Percentiles rank a stretch among this genome's conserved stretches.
Conservation (phyloP, 1,140 invertebrate genomes). For the Geopemphigus sp. region DNA sequence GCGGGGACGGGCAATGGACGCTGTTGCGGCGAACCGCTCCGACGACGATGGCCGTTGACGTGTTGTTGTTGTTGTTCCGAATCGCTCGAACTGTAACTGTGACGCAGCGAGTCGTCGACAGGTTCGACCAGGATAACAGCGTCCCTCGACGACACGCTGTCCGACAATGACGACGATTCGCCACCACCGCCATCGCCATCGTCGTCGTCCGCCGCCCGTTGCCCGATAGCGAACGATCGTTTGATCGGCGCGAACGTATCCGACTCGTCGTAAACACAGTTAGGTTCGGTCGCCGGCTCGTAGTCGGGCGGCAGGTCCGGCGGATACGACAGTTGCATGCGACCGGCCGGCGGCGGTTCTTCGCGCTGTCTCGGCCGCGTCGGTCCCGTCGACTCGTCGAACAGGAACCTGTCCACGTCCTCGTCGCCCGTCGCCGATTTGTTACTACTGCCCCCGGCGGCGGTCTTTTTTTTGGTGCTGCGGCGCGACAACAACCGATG, state of each 20-base stretch:
- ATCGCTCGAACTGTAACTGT: slow-evolving; percentile 37
- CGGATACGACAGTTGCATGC: slow-evolving; percentile 51
- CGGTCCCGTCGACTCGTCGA: slow-evolving; percentile 56
- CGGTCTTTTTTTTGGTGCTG: slow-evolving; percentile 63
- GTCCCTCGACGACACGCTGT: slow-evolving; percentile 14
- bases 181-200: neutral
- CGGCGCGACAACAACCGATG: slow-evolving; percentile 64
- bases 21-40: slow-evolving; percentile 43
- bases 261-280: neutral
- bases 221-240: slow-evolving; percentile 3
- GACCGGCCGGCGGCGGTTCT: slow-evolving; percentile 59
- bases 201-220: neutral
- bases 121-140: neutral
- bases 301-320: slow-evolving; percentile 18
- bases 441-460: neutral
- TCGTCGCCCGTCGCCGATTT: slow-evolving; percentile 18
- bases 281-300: neutral
- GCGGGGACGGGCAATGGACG: slow-evolving; percentile 57
- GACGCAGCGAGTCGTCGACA: neutral
- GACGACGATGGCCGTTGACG: no score
- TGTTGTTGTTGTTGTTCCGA: slow-evolving; percentile 23
- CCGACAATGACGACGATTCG: slow-evolving; percentile 20
- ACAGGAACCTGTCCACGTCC: slow-evolving; percentile 22
- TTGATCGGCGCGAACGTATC: slow-evolving; percentile 38
- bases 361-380: slow-evolving; percentile 58